Evolutionary conservation across 2,797 vertebrate species (phyloP), one percentile per base, ranked within the genome.

Genomic region (Cygnus olor): DNA sequence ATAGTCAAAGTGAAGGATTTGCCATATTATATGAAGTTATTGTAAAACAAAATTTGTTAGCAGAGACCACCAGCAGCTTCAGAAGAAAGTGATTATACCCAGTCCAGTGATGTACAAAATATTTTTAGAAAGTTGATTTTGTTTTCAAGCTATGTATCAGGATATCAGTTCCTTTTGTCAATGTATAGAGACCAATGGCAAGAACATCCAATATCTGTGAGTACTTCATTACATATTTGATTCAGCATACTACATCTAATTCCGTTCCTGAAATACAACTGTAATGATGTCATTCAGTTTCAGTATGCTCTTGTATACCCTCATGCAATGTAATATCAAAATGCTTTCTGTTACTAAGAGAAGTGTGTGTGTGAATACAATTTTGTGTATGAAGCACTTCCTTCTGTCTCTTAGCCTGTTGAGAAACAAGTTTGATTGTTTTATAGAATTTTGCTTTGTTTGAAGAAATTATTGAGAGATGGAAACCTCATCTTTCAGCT

Each of bases 381-480:
- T 71, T 94, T 73, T 71, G 66, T 92, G 68, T 78, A 32, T 30
- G 57, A 89, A 90, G 49, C 38, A 14, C 19, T 93, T 47, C 45
- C n/a, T 53, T 91, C 80, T 80, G 65, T 58, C 45, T 85, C 51
- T 71, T 69, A 93, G 65, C 42, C 89, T 93, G 80, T 58, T 0
- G 20, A 76, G 68, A 80, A 77, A 90, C 68, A 30, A 69, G 34
- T 63, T 89, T 82, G 80, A 90, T 94, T 92, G 69, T 93, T 94
- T 80, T 87, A 57, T 56, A 93, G 91, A 68, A 82, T 95, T 90
- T 88, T 6, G 1, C 32, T 82, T 87, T 85, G 49, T 91, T 94
- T 94, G 88, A 94, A 72, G 69, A 63, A 94, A 85, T 93, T 96
- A 81, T 47, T 90, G 93, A 93, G 61, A 36, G 45, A 57, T 71